phyloP scores from a whole-genome alignment of 2,113 vertebrate genomes.

The Caretta caretta region DNA sequence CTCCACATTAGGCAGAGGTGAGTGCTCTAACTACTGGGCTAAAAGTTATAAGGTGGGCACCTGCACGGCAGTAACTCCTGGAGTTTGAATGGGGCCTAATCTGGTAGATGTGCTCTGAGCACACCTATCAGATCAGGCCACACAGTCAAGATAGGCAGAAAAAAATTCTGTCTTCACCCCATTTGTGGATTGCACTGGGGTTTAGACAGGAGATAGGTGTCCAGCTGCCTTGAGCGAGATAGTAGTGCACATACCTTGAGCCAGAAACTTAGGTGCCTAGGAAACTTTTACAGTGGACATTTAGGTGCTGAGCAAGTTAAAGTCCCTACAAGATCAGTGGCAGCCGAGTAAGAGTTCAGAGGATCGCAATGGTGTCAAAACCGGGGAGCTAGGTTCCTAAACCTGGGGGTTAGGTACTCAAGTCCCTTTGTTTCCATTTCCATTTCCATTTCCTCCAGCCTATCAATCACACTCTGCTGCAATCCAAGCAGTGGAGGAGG shows the following conservation, averaged over 20 bases:
- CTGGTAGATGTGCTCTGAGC: not conserved
- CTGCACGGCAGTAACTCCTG: not conserved
- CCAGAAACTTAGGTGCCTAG: not conserved
- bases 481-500: not conserved
- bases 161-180: not conserved
- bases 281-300: not conserved
- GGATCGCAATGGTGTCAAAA: not conserved
- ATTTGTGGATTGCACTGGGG: not conserved
- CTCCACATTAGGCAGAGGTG: not conserved
- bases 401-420: not conserved
- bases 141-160: not conserved
- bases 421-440: not conserved
- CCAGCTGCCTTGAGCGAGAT: not conserved
- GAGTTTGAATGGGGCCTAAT: not conserved
- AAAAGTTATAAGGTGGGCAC: not conserved
- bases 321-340: not conserved
- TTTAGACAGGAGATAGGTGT: not conserved
- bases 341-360: not conserved
- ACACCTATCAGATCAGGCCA: not conserved
- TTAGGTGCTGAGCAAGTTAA: not conserved
- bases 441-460: not conserved
- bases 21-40: not conserved
- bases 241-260: not conserved
- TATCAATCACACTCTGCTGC: fast-evolving
- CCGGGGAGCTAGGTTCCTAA: not conserved